Evolutionary conservation across 2,888 invertebrate genomes (phyloP).

Genomic region (Hermodice carunculata): DNA sequence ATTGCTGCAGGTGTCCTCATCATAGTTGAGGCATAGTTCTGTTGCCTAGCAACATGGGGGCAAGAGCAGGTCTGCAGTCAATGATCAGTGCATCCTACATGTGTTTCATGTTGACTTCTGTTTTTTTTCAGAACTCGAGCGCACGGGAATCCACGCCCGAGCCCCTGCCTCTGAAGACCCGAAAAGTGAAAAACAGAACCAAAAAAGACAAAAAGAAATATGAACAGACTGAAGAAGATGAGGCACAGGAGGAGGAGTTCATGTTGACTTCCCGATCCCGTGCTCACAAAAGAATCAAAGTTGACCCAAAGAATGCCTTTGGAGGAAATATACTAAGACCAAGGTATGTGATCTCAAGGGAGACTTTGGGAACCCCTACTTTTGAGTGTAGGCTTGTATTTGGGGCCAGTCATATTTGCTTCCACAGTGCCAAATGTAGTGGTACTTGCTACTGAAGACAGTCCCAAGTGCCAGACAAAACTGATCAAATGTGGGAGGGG

Average conservation of each 20-base stretch:
- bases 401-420: too few relatives aligned
- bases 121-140: conserved; percentile 47
- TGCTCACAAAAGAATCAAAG: conserved; percentile 63
- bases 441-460: background rate
- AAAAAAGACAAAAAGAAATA: conserved; percentile 44
- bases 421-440: too few relatives aligned
- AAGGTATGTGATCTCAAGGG: conserved; percentile 44
- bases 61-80: too few relatives aligned
- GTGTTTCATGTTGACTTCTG: background rate
- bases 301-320: conserved; percentile 53
- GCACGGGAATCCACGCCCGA: conserved; percentile 60
- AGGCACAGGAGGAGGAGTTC: conserved; percentile 57
- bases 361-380: background rate
- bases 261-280: conserved; percentile 63
- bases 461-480: background rate
- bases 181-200: conserved; percentile 45
- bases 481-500: too few relatives aligned
- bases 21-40: too few relatives aligned
- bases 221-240: conserved; percentile 48
- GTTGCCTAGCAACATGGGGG: too few relatives aligned
- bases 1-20: too few relatives aligned
- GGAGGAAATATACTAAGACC: conserved; percentile 61
- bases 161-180: conserved; percentile 36
- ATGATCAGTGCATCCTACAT: background rate
- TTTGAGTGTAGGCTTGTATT: too few relatives aligned